Percentiles rank a stretch among this genome's conserved stretches.
Conservation (phyloP, 2,113 vertebrate species). For the Parotia lawesii region DNA sequence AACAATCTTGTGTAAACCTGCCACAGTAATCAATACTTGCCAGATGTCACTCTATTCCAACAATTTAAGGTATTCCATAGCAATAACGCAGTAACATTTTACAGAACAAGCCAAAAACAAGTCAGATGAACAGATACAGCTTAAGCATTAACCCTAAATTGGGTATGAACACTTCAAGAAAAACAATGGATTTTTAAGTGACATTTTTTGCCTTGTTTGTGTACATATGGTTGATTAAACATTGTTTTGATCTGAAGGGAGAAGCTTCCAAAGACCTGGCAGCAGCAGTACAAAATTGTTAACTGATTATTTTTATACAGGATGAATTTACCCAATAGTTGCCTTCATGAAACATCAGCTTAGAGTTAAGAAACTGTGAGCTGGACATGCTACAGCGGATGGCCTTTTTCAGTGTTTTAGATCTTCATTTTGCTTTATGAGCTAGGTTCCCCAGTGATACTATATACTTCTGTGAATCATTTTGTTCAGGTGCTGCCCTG, state of each 20-base stretch:
- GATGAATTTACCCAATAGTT: background rate
- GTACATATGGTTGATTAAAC: background rate
- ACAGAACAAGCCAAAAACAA: background rate
- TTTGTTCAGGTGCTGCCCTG: background rate
- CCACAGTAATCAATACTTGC: background rate
- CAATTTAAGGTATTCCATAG: background rate
- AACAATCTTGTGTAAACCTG: background rate
- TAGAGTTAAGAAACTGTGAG: background rate
- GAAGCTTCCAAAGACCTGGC: background rate
- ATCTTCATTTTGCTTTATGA: background rate
- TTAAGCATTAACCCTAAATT: background rate
- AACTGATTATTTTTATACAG: background rate
- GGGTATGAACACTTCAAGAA: background rate
- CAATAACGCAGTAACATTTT: background rate
- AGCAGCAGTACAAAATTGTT: background rate
- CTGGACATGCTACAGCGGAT: background rate
- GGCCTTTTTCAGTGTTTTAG: background rate
- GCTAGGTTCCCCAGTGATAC: background rate
- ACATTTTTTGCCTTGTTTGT: background rate
- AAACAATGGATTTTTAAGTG: background rate
- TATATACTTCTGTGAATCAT: background rate
- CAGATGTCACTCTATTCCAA: background rate
- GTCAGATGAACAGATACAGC: background rate
- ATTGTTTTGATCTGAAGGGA: background rate
- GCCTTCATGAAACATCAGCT: background rate